Conservation (phyloP, 2,888 invertebrate species). For the Stomorhina lunata region DNA sequence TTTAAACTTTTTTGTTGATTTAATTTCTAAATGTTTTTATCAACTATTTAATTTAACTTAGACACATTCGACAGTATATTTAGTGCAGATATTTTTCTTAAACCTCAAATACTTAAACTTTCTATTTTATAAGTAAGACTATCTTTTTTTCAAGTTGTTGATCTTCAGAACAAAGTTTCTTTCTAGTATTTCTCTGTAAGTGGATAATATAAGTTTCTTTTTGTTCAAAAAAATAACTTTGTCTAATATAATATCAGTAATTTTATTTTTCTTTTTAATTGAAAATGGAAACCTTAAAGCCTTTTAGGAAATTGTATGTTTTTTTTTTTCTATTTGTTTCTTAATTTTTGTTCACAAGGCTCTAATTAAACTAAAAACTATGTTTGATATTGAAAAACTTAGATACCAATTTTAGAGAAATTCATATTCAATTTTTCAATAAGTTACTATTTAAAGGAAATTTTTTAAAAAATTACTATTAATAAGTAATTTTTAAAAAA, state of each 20-base stretch:
- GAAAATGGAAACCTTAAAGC: constrained; percentile 33
- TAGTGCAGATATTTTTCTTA: neutral
- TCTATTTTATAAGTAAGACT: neutral
- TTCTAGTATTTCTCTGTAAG: constrained; percentile 1
- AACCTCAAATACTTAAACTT: neutral
- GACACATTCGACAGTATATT: constrained; percentile 1
- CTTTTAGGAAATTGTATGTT: constrained; percentile 1
- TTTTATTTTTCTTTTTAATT: constrained; percentile 24
- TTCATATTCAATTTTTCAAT: no score
- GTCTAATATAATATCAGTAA: neutral
- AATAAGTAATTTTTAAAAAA: no score
- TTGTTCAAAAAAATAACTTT: constrained; percentile 18
- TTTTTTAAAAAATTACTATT: no score
- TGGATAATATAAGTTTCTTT: no score
- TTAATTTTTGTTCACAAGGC: neutral
- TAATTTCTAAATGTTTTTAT: constrained; percentile 52
- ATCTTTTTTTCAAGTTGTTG: constrained; percentile 32
- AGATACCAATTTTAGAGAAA: no score
- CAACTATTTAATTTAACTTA: constrained; percentile 15
- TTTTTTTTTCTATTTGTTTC: neutral
- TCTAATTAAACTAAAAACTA: no score
- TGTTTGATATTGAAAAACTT: no score
- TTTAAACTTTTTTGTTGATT: constrained; percentile 63
- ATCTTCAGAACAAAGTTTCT: constrained; percentile 28
- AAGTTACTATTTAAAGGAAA: no score